These are phyloP conservation scores for Cochlearius cochlearius DNA, from an alignment of 2,113 vertebrate genomes.

Conservation along the genomic window DNA sequence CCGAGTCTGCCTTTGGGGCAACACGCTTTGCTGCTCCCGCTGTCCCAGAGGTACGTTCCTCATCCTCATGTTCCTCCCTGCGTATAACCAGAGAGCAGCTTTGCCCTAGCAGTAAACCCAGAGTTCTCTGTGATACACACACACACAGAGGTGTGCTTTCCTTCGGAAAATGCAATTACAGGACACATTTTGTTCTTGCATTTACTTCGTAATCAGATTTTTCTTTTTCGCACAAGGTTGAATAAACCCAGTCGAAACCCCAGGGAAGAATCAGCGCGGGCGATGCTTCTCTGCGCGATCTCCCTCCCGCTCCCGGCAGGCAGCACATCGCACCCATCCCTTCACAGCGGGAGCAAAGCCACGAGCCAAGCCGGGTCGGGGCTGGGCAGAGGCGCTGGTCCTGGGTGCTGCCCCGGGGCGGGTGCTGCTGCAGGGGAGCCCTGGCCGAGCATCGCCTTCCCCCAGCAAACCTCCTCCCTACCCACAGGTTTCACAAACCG, in stretches of 20 bases:
- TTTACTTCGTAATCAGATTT: neutral
- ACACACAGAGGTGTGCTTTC: neutral
- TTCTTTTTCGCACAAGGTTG: neutral
- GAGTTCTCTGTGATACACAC: neutral
- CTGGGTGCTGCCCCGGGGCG: neutral
- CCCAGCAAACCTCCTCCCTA: neutral
- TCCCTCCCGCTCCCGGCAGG: neutral
- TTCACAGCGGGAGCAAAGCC: neutral
- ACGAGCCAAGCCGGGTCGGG: neutral
- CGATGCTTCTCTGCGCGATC: neutral
- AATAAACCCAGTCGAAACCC: neutral
- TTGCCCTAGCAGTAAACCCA: neutral
- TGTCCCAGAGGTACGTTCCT: neutral
- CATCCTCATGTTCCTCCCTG: neutral
- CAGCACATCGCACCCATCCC: neutral
- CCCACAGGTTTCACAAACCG: neutral
- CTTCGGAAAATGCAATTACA: neutral
- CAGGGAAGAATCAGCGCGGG: neutral
- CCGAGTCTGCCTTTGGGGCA: neutral
- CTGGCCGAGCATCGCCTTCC: neutral
- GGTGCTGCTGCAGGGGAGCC: neutral
- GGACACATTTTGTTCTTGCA: neutral
- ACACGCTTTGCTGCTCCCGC: neutral
- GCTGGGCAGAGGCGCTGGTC: neutral
- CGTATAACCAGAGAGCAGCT: neutral